Evolutionary conservation across 2,888 invertebrate genomes (phyloP), one percentile per base, ranked within the genome.

Genomic region (Pammene fasciana): DNA sequence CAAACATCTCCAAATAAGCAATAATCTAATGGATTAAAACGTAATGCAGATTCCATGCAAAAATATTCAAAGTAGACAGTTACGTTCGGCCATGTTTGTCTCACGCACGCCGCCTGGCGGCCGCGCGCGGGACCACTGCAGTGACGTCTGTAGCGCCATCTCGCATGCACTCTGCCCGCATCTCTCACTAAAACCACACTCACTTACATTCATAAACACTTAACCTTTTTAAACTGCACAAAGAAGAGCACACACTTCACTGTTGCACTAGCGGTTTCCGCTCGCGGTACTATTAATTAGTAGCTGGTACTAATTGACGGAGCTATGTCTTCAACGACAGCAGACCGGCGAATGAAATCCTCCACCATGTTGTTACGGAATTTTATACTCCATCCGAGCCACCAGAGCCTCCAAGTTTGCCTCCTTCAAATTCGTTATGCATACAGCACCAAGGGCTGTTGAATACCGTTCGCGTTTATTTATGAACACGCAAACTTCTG

Each of bases 401-500:
- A 90, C 86, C 91, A 92, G 92, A 92, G 92, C 91, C 92, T 92
- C 92, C 92, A 92, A 92, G 92, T 92, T 92, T 92, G 92, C 92
- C 92, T 92, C 92, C 92, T 92, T 92, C 92, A 92, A 92, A 93
- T 93, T 93, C 93, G 93, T 93, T 93, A 93, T 93, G 93, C 93
- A 93, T 93, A 93, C 93, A 93, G 93, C 93, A 93, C 93, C 92
- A 92, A 93, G 93, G 93, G 93, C 93, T 93, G 93, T 93, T 93
- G 93, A 93, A 93, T 93, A 93, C 90, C 89, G 93, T 91, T 92
- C 92, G 91, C 93, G 92, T 92, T 93, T 93, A 93, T 93, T 93
- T 93, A 93, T 93, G 93, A 93, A 93, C 92, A 90, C 92, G 92
- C 92, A 92, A 93, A 92, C 89, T 92, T 92, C 92, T 92, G 91